Evolutionary conservation across 2,797 vertebrate species (phyloP), one percentile per base, ranked within the genome.

Genomic region (Neosilurus hyrtlii): DNA sequence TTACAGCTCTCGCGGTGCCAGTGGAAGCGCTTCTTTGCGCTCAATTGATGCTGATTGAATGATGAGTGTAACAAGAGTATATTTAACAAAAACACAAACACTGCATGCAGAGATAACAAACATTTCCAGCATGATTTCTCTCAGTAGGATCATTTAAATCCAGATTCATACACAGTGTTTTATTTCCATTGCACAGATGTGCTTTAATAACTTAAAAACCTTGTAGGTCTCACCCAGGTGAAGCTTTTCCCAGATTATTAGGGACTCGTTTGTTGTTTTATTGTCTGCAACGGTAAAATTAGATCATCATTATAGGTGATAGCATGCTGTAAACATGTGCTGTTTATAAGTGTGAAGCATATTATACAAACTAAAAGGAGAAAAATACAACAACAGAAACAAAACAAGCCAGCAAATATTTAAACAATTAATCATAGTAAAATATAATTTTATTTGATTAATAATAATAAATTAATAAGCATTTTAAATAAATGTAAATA

Each of bases 271-370:
- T 61, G 68, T 73, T 75, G 71, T 59, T 57, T 84, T 75, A 80
- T 52, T 75, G 71, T 80, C n/a, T 37, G 8, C 61, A 61, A 80
- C 57, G 49, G 62, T 22, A 26, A 75, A 61, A 80, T 84, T 80
- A 84, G 35, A 20, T 18, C 49, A 74, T 75, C 30, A 75, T 80
- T 81, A 84, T 9, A 62, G 54, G 52, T 12, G 59, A 24, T 20
- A 81, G 22, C 52, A 10, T 37, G 83, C 70, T 43, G 61, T 8
- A 43, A 61, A 78, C 22, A 11, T 51, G 66, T n/a, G 1, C 20
- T 52, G 72, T 10, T 2, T 11, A 24, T 14, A 12, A 71, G 43
- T 24, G 43, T 43, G n/a, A 24, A 26, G 68, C 7, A 24, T 9
- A 8, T 15, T 15, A 49, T 52, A 24, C n/a, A 71, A 52, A 0